Evolutionary conservation across 2,113 vertebrate species (phyloP).

Genomic region (Sminthopsis crassicaudata): DNA sequence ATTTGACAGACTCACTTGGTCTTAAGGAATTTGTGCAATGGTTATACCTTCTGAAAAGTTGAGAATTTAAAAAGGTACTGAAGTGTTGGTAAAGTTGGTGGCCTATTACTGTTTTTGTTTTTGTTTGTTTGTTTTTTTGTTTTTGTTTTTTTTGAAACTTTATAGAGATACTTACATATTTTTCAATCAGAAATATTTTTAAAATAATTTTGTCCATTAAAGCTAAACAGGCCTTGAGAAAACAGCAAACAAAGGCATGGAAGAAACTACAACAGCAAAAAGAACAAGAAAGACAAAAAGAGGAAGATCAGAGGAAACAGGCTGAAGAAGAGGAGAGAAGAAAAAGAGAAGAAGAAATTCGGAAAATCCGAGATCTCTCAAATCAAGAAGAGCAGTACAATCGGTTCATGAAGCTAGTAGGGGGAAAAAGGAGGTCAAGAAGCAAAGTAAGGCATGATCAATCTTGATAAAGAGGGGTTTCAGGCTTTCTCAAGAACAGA

Average conservation of each 20-base stretch:
- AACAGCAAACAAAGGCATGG: slow-evolving; percentile 93
- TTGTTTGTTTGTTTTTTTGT: background rate
- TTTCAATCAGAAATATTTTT: background rate
- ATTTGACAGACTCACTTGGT: background rate
- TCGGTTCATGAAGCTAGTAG: slow-evolving; percentile 98
- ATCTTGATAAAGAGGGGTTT: background rate
- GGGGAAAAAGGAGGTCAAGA: slow-evolving; percentile 88
- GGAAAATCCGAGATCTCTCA: slow-evolving; percentile 95
- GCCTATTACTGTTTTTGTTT: background rate
- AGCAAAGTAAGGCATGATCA: slow-evolving; percentile 86
- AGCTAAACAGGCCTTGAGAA: slow-evolving; percentile 91
- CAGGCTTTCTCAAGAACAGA: background rate
- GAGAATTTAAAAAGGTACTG: background rate
- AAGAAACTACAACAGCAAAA: slow-evolving; percentile 93
- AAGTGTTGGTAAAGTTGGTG: background rate
- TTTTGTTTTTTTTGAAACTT: background rate
- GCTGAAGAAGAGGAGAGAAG: slow-evolving; percentile 93
- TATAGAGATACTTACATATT: background rate
- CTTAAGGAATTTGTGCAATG: background rate
- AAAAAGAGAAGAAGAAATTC: slow-evolving; percentile 96
- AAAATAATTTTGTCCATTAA: slow-evolving; percentile 67
- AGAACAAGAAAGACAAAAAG: slow-evolving; percentile 90
- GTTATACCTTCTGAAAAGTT: background rate
- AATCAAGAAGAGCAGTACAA: slow-evolving; percentile 99
- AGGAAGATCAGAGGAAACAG: slow-evolving; percentile 88